phyloP scores from a whole-genome alignment of 1,140 invertebrate species.

The Drosophila sp. region DNA sequence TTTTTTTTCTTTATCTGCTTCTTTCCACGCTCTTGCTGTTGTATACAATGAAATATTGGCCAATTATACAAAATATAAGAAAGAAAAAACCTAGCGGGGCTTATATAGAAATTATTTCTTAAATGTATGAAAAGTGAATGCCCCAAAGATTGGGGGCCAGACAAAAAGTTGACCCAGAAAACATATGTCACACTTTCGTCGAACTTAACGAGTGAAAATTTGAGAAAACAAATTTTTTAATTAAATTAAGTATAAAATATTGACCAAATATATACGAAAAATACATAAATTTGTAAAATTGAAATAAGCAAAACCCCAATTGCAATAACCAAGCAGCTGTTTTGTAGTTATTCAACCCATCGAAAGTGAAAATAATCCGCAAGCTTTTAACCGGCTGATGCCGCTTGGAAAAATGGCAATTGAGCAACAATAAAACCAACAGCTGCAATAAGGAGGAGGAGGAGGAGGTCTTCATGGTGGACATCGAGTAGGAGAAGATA shows the following conservation, averaged over 20 bases:
- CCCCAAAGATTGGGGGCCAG: conserved; percentile 21
- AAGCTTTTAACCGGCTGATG: conserved; percentile 37
- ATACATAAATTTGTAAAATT: not conserved
- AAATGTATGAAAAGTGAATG: conserved; percentile 65
- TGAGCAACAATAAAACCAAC: conserved; percentile 35
- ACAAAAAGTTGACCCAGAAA: conserved; percentile 36
- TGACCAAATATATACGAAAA: not conserved
- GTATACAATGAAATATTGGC: conserved; percentile 70
- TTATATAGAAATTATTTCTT: conserved; percentile 66
- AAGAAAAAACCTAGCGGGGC: conserved; percentile 26
- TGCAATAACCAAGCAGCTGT: conserved; percentile 33
- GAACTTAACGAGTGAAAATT: conserved; percentile 19
- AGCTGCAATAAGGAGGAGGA: conserved; percentile 38
- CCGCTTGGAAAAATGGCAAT: conserved; percentile 57
- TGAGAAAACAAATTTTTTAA: not conserved
- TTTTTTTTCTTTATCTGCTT: conserved; percentile 34
- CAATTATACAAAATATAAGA: conserved; percentile 54
- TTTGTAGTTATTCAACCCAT: conserved; percentile 43
- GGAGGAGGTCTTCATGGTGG: not conserved
- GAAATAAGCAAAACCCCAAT: conserved; percentile 5
- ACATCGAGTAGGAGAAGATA: conserved; percentile 27
- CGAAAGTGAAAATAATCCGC: conserved; percentile 68
- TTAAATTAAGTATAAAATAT: not conserved
- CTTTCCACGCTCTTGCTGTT: conserved; percentile 25
- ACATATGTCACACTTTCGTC: conserved; percentile 30